phyloP scores from a whole-genome alignment of 2,113 vertebrate species.

The Rhea americana region DNA sequence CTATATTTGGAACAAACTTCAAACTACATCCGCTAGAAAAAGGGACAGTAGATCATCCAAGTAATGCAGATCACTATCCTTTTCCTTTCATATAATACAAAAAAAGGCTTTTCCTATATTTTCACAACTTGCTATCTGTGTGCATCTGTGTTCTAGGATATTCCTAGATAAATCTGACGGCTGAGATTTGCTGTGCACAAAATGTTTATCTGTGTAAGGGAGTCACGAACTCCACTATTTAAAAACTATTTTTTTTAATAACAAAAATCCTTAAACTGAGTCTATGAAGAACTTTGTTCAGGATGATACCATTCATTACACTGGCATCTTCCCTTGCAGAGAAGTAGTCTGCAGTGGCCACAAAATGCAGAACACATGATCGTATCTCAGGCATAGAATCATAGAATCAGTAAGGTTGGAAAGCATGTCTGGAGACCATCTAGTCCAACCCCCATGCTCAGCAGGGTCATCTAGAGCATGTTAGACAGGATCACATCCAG shows the following conservation, averaged over 20 bases:
- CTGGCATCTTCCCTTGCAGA: too few relatives aligned
- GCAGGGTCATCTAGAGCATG: too few relatives aligned
- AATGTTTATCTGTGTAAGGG: background rate
- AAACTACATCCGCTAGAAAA: background rate
- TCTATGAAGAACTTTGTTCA: background rate
- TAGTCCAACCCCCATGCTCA: too few relatives aligned
- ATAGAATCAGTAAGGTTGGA: too few relatives aligned
- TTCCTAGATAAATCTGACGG: background rate
- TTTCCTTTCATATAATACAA: background rate
- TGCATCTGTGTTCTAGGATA: background rate
- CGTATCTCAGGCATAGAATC: background rate
- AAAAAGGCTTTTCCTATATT: background rate
- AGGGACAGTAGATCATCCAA: background rate
- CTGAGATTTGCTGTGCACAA: background rate
- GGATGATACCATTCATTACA: background rate
- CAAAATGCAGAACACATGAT: background rate
- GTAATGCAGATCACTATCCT: background rate
- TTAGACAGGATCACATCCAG: too few relatives aligned
- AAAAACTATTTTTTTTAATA: background rate
- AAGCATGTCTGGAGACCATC: too few relatives aligned
- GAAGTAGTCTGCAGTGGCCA: background rate
- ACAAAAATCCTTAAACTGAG: background rate
- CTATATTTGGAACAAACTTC: background rate
- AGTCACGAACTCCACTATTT: background rate
- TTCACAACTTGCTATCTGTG: background rate